Evolutionary conservation across 2,888 invertebrate genomes (phyloP), one percentile per base, ranked within the genome.

Genomic region (Pilophorus perplexus): DNA sequence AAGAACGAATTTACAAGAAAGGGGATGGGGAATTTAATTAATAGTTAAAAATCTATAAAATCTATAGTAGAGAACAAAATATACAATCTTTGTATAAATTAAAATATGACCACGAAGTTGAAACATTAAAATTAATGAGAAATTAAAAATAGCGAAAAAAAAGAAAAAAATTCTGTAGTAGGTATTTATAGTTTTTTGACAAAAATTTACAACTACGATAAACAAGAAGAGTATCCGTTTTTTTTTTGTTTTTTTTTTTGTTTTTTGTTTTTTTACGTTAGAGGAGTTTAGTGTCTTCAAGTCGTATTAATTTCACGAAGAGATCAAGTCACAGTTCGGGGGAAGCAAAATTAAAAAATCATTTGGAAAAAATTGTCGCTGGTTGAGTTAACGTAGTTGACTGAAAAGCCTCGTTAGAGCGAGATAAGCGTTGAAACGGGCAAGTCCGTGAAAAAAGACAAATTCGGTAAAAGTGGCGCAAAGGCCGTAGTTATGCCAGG

Each of bases 81-180:
- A 62, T 62, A 44, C 62, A 62, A n/a, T 46, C 48, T 62, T 46
- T 27, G 59, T 40, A 59, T 59, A 59, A 59, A 59, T 59, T 59
- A 59, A n/a, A 59, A 59, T 42, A 59, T 59, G 27, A 59, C 25
- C 59, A 42, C 18, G 40, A 59, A 59, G 27, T 18, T 25, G 44
- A 59, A 59, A 59, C 42, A 37, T 28, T 55, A 55, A 5, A 55
- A 55, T 14, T 42, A 25, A 52, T n/a, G n/a, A 52, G 23, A 25
- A 14, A 50, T 27, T 27, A 50, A n/a, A n/a, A 16, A 50, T 18
- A 10, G 52, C 27, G 28, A 52, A 52, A 52, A 52, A 52, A 52
- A n/a, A n/a, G n/a, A n/a, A n/a, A n/a, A n/a, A n/a, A n/a, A n/a
- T n/a, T n/a, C n/a, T n/a, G n/a, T n/a, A n/a, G n/a, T n/a, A n/a